Evolutionary conservation across 2,113 vertebrate species (phyloP), one percentile per base, ranked within the genome.

Genomic region (Chlorocebus sabaeus): DNA sequence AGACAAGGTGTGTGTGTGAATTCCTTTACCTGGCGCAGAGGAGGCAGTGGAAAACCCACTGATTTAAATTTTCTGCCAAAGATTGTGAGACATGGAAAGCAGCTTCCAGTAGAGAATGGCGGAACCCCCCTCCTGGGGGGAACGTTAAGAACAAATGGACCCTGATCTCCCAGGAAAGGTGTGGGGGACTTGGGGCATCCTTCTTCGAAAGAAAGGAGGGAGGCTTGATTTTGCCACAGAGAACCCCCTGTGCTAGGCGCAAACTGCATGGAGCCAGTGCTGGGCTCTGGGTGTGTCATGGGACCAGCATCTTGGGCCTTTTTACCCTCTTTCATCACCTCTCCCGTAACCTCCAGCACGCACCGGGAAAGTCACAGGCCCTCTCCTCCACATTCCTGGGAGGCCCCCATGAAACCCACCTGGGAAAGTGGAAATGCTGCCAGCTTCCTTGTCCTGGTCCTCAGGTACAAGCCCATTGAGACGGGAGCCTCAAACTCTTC

Each of bases 21-120:
- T 73, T 14, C 81, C 67, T n/a, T 80, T 40, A 23, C 50, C 57
- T 88, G 52, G 32, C 23, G 22, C 35, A 43, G 55, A 89, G 30
- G 45, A 67, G 45, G n/a, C 14, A 23, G 82, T 50, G 72, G 68
- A 72, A 86, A 83, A 93, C 30, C 76, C 14, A 9, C 67, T 18
- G 13, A 79, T 75, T 80, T 83, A 76, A 78, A 82, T 75, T 64
- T 88, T 45, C 83, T 72, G 25, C 89, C n/a, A n/a, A 91, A 96
- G 45, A 92, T 5, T 2, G 23, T 59, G 61, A 92, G 48, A 68
- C 12, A 9, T 43, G 23, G 76, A 90, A 82, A 94, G 73, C 75
- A 87, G 38, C n/a, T 48, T 20, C 12, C 40, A 1, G 70, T 17
- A 43, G 4, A 27, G 55, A 50, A 6, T 10, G 27, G 38, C 10